Base-by-base conservation (phyloP, 2,888 invertebrate species). In the Pyrochroa serraticornis region DNA sequence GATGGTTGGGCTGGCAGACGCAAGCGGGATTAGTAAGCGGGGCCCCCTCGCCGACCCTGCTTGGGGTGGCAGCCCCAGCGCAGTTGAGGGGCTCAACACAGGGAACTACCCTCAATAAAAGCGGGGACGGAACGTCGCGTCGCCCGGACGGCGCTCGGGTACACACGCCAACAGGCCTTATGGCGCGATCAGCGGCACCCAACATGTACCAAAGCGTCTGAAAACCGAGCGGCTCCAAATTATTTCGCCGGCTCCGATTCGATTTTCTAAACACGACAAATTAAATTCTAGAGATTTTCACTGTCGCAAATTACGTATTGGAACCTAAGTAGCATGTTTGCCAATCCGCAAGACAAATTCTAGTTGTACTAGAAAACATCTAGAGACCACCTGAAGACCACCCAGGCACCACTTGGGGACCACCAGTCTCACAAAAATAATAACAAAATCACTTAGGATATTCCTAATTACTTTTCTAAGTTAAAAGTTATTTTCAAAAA, bases 1-100 rank as follows among this genome's bases (percentile, higher is more conserved):
- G 42, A 44, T 55, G 44, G 33, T 38, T 34, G 30, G 50, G 52
- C 44, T 45, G 45, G 47, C 56, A 56, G 54, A n/a, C n/a, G 52
- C 47, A 51, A 53, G 51, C 62, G 57, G 65, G 66, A 64, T 64
- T 62, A 64, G 64, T 61, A 61, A 64, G 58, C 60, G 62, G 60
- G 52, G 64, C 56, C 59, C 60, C 59, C 63, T 57, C 58, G 43
- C 13, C 45, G n/a, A 32, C 37, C 49, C 46, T 45, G 48, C 49
- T 44, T 52, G 60, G 63, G 65, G 65, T 62, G 57, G 62, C 63
- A 54, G 63, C 60, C 65, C 9, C 30, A 50, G 53, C 50, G 48
- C 58, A 44, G 52, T 57, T 42, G 57, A 58, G 54, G 47, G 54
- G 53, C 54, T 57, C 55, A 38, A 54, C 44, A 42, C 48, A 49